Percentiles rank a stretch among this genome's conserved stretches.
Evolutionary conservation across 2,113 vertebrate species (phyloP).

Genomic region (Malaclemys terrapin): DNA sequence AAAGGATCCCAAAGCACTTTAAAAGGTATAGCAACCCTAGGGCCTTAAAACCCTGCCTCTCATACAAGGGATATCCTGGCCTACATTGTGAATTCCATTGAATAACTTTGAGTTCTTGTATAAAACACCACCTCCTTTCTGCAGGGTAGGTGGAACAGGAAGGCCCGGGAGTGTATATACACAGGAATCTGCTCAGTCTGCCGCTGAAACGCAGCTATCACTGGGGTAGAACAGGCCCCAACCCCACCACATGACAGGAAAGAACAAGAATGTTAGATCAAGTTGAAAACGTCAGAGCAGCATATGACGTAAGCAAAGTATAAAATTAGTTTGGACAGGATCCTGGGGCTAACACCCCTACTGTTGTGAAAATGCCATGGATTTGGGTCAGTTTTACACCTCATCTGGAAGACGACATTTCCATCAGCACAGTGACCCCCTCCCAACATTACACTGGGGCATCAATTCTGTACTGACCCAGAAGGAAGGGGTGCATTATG

Average conservation of each 20-base stretch:
- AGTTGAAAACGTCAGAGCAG: background rate
- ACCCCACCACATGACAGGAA: background rate
- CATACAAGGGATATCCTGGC: background rate
- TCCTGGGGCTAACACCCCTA: background rate
- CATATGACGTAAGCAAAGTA: background rate
- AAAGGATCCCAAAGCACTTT: background rate
- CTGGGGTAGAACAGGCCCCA: background rate
- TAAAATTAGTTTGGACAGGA: background rate
- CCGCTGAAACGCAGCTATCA: background rate
- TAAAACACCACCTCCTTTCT: background rate
- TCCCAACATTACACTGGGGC: accelerated
- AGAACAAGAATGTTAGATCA: background rate
- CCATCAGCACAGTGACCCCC: background rate
- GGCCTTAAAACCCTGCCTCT: background rate
- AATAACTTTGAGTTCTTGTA: background rate
- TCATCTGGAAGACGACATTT: background rate
- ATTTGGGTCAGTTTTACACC: background rate
- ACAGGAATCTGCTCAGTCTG: background rate
- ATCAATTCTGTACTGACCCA: accelerated
- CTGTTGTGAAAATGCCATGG: background rate
- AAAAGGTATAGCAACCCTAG: background rate
- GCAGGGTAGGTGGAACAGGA: background rate
- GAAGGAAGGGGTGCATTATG: background rate
- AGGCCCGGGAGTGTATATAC: background rate
- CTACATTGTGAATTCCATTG: background rate